Conservation (phyloP, 2,797 vertebrate genomes). For the Eupleurogrammus muticus region DNA sequence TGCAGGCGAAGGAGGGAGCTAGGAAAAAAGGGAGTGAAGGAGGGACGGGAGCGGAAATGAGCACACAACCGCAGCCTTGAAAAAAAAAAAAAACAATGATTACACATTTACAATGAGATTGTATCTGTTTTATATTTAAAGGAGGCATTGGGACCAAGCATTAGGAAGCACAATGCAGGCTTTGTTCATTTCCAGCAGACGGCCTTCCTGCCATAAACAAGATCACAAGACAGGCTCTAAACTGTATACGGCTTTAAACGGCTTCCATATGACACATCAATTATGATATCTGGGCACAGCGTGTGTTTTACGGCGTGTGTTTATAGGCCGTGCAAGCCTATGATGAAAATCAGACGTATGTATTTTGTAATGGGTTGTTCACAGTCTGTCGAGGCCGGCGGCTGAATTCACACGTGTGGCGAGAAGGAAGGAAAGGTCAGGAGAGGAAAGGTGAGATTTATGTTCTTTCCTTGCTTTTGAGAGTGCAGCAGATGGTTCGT, state of each 20-base stretch:
- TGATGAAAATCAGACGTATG: slow-evolving; percentile 35
- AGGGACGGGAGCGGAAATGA: slow-evolving; percentile 36
- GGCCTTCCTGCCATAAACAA: slow-evolving; percentile 4
- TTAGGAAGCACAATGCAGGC: slow-evolving; percentile 20
- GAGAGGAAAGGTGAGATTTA: not conserved
- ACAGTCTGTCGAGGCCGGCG: slow-evolving; percentile 18
- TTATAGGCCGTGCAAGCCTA: not conserved
- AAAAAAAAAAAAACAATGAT: slow-evolving; percentile 34
- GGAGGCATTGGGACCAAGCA: slow-evolving; percentile 21
- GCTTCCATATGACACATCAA: slow-evolving; percentile 16
- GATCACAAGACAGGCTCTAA: not conserved
- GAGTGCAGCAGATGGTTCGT: not conserved
- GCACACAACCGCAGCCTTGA: slow-evolving; percentile 17
- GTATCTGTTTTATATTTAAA: slow-evolving; percentile 43
- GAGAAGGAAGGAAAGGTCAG: not conserved
- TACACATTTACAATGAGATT: slow-evolving; percentile 1
- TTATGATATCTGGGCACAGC: slow-evolving; percentile 29
- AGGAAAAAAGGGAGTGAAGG: not conserved
- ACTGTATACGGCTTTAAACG: not conserved
- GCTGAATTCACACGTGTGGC: not conserved
- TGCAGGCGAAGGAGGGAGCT: not conserved
- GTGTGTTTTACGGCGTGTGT: slow-evolving; percentile 27
- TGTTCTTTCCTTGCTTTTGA: not conserved
- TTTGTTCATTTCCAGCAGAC: slow-evolving; percentile 24
- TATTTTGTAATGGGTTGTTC: slow-evolving; percentile 51